These are phyloP conservation scores for Papilio xuthus DNA, from an alignment of 1,140 invertebrate genomes.

Conservation along the genomic window DNA sequence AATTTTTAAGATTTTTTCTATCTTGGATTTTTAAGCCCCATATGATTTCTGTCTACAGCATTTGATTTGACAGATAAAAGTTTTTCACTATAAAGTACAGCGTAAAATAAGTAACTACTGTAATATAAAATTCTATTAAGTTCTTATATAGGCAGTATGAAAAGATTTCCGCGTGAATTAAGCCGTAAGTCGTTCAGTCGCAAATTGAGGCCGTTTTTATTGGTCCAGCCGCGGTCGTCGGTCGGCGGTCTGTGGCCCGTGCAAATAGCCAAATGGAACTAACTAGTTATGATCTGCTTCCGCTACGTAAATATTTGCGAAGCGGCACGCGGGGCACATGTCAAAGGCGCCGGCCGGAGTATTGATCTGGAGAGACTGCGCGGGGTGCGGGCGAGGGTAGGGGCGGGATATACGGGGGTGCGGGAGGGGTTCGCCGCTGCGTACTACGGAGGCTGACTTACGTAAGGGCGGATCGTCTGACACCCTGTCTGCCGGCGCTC, in stretches of 20 bases:
- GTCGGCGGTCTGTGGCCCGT: constrained; percentile 41
- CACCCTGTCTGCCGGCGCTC: constrained; percentile 67
- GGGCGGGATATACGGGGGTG: constrained; percentile 40
- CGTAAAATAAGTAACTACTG: neutral
- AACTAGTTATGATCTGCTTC: constrained; percentile 80
- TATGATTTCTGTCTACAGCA: no score
- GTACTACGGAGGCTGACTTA: constrained; percentile 78
- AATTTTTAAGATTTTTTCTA: no score
- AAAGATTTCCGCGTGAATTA: constrained; percentile 46
- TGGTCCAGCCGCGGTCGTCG: constrained; percentile 37
- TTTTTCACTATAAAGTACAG: neutral
- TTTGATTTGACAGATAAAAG: no score
- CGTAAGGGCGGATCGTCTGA: constrained; percentile 76
- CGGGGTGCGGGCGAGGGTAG: constrained; percentile 35
- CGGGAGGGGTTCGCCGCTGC: constrained; percentile 50
- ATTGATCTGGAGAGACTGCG: constrained; percentile 76
- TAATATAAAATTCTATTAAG: neutral
- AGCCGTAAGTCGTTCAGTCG: constrained; percentile 54
- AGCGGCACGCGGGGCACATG: constrained; percentile 76
- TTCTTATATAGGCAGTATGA: neutral
- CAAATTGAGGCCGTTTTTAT: constrained; percentile 61
- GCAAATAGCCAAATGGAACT: constrained; percentile 72
- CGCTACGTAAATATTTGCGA: constrained; percentile 80
- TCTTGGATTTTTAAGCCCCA: no score
- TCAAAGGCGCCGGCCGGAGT: constrained; percentile 78